Percentiles rank a stretch among this genome's conserved stretches.
Conservation (phyloP, 2,888 invertebrate genomes). For the Temnothorax ravouxi region DNA sequence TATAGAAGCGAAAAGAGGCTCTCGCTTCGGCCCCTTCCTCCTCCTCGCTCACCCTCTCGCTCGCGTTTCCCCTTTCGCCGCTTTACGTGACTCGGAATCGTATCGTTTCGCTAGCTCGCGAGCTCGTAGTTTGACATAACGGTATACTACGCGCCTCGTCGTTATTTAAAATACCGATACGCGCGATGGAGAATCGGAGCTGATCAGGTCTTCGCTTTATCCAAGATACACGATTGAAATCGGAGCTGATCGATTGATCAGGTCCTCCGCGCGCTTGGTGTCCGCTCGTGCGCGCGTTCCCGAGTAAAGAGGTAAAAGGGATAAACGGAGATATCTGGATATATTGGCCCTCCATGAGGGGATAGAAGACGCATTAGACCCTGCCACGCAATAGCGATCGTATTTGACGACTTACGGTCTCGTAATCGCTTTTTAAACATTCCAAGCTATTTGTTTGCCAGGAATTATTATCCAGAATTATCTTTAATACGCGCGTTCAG, state of each 20-base stretch:
- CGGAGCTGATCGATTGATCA: neutral
- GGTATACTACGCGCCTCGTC: slow-evolving; percentile 66
- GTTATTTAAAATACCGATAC: slow-evolving; percentile 74
- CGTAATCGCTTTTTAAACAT: slow-evolving; percentile 47
- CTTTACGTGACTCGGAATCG: slow-evolving; percentile 73
- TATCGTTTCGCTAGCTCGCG: slow-evolving; percentile 57
- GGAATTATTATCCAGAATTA: slow-evolving; percentile 21
- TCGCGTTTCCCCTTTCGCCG: slow-evolving; percentile 38
- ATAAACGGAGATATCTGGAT: slow-evolving; percentile 21
- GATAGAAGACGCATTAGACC: neutral
- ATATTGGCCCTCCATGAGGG: neutral
- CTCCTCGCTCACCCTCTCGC: slow-evolving; percentile 13
- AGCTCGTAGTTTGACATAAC: slow-evolving; percentile 69
- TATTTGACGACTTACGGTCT: slow-evolving; percentile 24
- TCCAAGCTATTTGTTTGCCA: slow-evolving; percentile 3
- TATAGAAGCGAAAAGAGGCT: slow-evolving; percentile 41
- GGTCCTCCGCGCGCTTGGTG: neutral
- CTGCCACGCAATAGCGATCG: slow-evolving; percentile 33
- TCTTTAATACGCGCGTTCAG: slow-evolving; percentile 44
- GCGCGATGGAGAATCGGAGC: slow-evolving; percentile 18
- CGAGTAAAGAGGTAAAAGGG: neutral
- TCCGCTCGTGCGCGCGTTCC: slow-evolving; percentile 7
- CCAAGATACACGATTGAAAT: slow-evolving; percentile 15
- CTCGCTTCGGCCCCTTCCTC: slow-evolving; percentile 29
- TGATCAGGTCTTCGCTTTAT: neutral